Percentiles rank a stretch among this genome's conserved stretches.
These are phyloP conservation scores for Datnioides undecimradiatus DNA, from an alignment of 2,113 vertebrate genomes.

Conservation along the genomic window DNA sequence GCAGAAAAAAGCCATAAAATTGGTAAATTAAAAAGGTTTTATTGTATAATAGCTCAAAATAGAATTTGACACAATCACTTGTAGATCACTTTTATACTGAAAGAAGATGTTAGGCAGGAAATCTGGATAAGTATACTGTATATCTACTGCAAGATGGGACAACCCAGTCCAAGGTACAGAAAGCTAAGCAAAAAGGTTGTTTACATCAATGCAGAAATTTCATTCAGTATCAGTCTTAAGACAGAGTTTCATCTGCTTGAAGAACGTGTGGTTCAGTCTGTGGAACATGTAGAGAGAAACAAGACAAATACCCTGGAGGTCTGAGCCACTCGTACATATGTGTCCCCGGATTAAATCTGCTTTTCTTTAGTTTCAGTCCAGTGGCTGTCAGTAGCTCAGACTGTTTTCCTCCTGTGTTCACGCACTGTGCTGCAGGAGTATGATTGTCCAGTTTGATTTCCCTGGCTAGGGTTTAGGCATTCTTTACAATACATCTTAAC, in stretches of 20 bases:
- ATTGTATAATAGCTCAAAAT: conserved; percentile 74
- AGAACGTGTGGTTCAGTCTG: conserved; percentile 42
- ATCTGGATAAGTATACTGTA: conserved; percentile 44
- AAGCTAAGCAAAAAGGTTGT: conserved; percentile 69
- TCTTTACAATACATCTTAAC: conserved; percentile 77
- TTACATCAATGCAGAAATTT: conserved; percentile 65
- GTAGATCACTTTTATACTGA: conserved; percentile 64
- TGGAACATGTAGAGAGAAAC: conserved; percentile 53
- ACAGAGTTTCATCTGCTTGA: conserved; percentile 42
- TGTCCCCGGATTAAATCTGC: conserved; percentile 38
- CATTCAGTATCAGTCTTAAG: conserved; percentile 34
- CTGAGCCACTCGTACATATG: conserved; percentile 42
- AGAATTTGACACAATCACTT: conserved; percentile 76
- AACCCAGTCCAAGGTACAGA: conserved; percentile 49
- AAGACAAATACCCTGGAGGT: conserved; percentile 54
- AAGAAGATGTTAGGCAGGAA: conserved; percentile 51
- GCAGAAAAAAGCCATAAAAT: background rate
- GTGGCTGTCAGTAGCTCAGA: conserved; percentile 35
- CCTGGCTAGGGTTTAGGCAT: conserved; percentile 63
- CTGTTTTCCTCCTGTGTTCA: conserved; percentile 40
- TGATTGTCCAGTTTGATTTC: conserved; percentile 72
- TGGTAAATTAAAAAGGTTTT: conserved; percentile 65
- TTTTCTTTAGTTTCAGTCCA: conserved; percentile 53
- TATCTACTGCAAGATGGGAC: conserved; percentile 46
- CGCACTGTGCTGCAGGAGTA: conserved; percentile 39